A percentile compares a stretch with the other conserved stretches of the same genome.
Conservation (phyloP, 2,888 invertebrate genomes). For the Campoplex nolae region DNA sequence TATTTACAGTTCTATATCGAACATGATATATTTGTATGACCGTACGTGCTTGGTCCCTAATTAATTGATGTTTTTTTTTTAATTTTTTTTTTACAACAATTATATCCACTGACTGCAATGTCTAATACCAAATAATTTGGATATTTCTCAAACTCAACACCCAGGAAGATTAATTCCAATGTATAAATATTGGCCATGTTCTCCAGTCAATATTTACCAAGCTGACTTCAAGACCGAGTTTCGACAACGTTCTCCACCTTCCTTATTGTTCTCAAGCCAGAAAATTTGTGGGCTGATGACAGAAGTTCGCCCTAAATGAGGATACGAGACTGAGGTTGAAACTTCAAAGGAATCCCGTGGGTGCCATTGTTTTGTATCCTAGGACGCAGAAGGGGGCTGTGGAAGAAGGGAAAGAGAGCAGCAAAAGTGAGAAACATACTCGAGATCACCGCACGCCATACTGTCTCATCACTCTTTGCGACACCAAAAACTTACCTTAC, state of each 20-base stretch:
- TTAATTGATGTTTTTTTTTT: not conserved
- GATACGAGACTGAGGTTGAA: slow-evolving; percentile 42
- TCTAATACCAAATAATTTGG: not conserved
- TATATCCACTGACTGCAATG: not conserved
- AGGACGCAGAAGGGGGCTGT: slow-evolving; percentile 4
- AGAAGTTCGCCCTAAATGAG: slow-evolving; percentile 24
- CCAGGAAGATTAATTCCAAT: not conserved
- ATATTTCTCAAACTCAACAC: not conserved
- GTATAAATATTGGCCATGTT: not conserved
- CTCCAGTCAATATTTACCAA: slow-evolving; percentile 21
- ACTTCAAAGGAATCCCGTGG: slow-evolving; percentile 72
- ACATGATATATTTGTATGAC: slow-evolving; percentile 18
- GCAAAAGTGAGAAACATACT: slow-evolving; percentile 32
- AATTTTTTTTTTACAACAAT: not conserved
- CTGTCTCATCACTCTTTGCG: slow-evolving; percentile 58
- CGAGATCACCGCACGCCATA: slow-evolving; percentile 19
- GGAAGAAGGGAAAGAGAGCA: slow-evolving; percentile 36
- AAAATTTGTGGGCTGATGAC: slow-evolving; percentile 48
- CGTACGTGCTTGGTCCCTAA: not conserved
- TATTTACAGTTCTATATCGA: slow-evolving; percentile 5
- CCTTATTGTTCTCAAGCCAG: slow-evolving; percentile 24
- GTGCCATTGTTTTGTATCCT: slow-evolving; percentile 74
- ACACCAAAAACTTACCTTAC: slow-evolving; percentile 74
- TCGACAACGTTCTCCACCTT: slow-evolving; percentile 3
- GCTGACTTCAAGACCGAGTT: slow-evolving; percentile 25